Conservation (phyloP, 2,113 vertebrate genomes). For the Opisthocomus hoazin region DNA sequence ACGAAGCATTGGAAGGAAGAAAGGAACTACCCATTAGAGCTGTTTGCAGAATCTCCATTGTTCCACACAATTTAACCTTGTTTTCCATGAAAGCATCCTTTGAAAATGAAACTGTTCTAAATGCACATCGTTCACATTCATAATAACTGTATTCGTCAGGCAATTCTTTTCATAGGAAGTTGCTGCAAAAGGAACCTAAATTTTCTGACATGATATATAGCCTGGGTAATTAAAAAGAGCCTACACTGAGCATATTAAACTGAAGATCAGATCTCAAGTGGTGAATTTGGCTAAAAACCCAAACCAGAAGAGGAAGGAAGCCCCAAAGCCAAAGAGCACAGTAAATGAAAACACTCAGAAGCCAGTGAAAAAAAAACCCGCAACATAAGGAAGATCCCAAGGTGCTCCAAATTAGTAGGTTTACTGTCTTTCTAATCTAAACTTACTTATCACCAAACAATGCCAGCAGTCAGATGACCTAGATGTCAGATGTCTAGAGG, state of each 20-base stretch:
- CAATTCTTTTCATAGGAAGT: not conserved
- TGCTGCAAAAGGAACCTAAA: not conserved
- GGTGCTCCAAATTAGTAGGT: not conserved
- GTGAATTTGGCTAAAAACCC: not conserved
- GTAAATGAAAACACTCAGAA: not conserved
- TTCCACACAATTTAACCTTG: constrained; percentile 3
- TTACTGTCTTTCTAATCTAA: not conserved
- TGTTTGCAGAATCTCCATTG: not conserved
- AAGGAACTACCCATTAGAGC: not conserved
- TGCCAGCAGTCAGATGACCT: not conserved
- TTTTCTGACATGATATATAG: not conserved
- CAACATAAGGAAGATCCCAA: not conserved
- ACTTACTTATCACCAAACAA: not conserved
- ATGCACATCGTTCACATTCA: not conserved
- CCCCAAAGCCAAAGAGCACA: not conserved
- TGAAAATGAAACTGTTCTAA: not conserved
- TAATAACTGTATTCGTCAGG: not conserved
- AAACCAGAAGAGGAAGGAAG: not conserved
- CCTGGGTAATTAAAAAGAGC: constrained; percentile 14
- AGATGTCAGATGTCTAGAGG: no score
- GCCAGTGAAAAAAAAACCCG: not conserved
- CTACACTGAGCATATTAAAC: not conserved
- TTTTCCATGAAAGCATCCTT: not conserved
- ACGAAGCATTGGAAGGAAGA: not conserved
- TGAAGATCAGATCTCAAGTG: not conserved